Evolutionary conservation across 2,113 vertebrate genomes (phyloP).

Genomic region (Pachycephala philippinensis): DNA sequence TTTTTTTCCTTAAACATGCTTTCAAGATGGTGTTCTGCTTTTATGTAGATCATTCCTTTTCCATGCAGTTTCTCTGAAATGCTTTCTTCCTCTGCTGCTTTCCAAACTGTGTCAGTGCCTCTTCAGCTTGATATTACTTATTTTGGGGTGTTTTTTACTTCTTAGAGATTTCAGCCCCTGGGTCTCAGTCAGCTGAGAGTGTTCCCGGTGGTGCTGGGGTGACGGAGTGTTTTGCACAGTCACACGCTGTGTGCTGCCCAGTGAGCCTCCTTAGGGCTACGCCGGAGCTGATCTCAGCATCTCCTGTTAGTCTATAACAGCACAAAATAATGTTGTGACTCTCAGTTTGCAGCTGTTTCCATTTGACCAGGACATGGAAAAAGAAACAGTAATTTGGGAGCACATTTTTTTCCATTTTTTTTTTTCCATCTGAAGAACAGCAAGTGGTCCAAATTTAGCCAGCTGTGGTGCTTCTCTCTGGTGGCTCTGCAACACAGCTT

Average conservation of each 20-base stretch:
- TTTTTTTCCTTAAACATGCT: background rate
- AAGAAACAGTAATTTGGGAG: background rate
- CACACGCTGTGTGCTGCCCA: fast-evolving
- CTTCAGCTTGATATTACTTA: background rate
- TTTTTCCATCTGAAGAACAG: background rate
- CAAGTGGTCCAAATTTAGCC: background rate
- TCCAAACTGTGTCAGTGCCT: background rate
- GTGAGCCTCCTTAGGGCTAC: background rate
- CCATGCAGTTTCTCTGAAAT: background rate
- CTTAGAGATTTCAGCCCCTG: background rate
- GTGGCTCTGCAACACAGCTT: background rate
- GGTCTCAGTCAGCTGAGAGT: background rate
- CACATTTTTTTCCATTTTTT: background rate
- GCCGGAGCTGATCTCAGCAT: background rate
- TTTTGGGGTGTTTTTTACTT: background rate
- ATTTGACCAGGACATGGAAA: background rate
- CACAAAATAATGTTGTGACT: background rate
- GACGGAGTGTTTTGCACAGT: background rate
- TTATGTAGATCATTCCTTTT: background rate
- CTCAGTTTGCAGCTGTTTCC: background rate
- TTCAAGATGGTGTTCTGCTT: background rate
- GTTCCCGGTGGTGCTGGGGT: fast-evolving
- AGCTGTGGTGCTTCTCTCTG: background rate
- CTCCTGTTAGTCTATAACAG: background rate
- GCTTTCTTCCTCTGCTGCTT: background rate